Conservation (phyloP, 2,888 invertebrate species). For the Hipparchia sbordonii region DNA sequence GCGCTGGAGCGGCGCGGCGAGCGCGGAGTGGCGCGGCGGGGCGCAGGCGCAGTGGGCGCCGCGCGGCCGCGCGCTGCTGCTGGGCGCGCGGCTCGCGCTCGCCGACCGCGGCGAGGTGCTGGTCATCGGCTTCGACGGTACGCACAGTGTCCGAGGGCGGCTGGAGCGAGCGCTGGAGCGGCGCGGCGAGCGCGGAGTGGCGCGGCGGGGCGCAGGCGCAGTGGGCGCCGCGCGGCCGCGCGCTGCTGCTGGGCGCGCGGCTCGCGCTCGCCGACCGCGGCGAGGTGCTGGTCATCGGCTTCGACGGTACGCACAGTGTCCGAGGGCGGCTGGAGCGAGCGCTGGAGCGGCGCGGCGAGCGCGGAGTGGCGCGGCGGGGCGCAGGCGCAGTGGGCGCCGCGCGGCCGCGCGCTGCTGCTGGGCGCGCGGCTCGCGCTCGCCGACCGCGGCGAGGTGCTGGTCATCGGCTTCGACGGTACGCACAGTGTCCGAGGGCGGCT, state of each 20-base stretch:
- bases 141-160: not conserved
- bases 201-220: not conserved
- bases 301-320: conserved; percentile 41
- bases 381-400: conserved; percentile 10
- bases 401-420: conserved; percentile 52
- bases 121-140: conserved; percentile 46
- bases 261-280: conserved; percentile 56
- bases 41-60: conserved; percentile 11
- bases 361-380: conserved; percentile 21
- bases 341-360: not conserved
- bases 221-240: conserved; percentile 39
- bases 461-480: conserved; percentile 50
- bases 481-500: not conserved
- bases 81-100: too few species aligned
- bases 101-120: conserved; percentile 25
- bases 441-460: conserved; percentile 60
- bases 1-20: not conserved
- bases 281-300: conserved; percentile 58
- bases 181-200: conserved; percentile 21
- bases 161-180: not conserved
- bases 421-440: conserved; percentile 58
- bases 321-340: not conserved
- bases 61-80: not conserved
- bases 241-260: conserved; percentile 58
- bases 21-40: conserved; percentile 23